phyloP scores from a whole-genome alignment of 2,113 vertebrate genomes.

The Chloropsis hardwickii region DNA sequence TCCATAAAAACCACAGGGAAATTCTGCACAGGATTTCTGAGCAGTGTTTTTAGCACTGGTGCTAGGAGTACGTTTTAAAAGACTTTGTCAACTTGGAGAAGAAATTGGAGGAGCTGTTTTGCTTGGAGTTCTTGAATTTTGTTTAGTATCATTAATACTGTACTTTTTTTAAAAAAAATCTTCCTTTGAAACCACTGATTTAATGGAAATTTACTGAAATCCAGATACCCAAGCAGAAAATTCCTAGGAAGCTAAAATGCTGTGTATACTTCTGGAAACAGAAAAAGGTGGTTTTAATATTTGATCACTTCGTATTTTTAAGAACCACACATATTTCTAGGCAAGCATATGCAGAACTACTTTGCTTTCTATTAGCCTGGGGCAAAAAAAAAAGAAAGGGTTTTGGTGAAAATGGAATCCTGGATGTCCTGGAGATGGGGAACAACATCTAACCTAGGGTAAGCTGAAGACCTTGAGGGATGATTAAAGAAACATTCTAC shows the following conservation, averaged over 20 bases:
- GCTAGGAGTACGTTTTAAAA: background rate
- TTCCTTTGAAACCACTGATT: conserved; percentile 46
- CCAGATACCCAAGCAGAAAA: conserved; percentile 46
- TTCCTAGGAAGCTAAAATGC: conserved; percentile 49
- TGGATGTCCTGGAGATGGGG: conserved; percentile 27
- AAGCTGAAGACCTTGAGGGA: conserved; percentile 38
- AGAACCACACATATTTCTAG: background rate
- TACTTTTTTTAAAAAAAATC: background rate
- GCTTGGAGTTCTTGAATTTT: conserved; percentile 1
- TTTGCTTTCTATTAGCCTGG: conserved; percentile 39
- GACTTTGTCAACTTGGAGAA: background rate
- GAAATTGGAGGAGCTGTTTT: background rate
- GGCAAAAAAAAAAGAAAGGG: background rate
- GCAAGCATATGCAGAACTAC: background rate
- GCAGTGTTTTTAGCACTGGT: background rate
- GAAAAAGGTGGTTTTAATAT: conserved; percentile 37
- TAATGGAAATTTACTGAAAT: conserved; percentile 47
- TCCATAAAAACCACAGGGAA: background rate
- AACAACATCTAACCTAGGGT: background rate
- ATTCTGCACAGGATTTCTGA: background rate
- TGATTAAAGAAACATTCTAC: conserved; percentile 49
- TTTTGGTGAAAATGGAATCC: conserved; percentile 27
- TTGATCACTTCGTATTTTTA: background rate
- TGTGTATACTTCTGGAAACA: conserved; percentile 40
- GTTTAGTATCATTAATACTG: background rate